phyloP scores from a whole-genome alignment of 64 coral and sea anemone species.

The Acropora tenuis region DNA sequence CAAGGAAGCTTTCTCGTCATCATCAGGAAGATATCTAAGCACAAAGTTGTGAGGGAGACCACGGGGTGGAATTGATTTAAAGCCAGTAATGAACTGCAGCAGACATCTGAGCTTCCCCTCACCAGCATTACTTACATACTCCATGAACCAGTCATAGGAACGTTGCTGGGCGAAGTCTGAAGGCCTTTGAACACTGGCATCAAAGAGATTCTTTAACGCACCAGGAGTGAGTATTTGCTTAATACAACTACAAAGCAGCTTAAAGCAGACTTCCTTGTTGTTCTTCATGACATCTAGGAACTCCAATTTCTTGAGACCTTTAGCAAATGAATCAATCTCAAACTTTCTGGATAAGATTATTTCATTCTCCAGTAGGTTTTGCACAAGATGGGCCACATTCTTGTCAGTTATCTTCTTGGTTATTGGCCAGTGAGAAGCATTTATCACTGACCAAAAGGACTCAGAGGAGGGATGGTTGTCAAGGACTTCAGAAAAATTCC shows the following conservation, averaged over 20 bases:
- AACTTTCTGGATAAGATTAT: constrained; percentile 53
- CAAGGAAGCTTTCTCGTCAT: constrained; percentile 60
- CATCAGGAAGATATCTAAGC: constrained; percentile 12
- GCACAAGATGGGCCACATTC: constrained; percentile 36
- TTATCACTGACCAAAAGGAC: constrained; percentile 41
- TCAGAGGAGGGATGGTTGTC: constrained; percentile 34
- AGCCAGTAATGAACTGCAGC: constrained; percentile 31
- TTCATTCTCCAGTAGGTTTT: constrained; percentile 58
- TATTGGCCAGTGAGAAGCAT: constrained; percentile 53
- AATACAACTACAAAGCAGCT: constrained; percentile 44
- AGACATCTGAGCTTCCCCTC: constrained; percentile 26
- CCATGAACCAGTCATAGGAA: constrained; percentile 36
- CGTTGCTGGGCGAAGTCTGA: constrained; percentile 46
- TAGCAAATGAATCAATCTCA: constrained; percentile 52
- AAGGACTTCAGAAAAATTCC: constrained; percentile 29
- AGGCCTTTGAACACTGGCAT: not conserved
- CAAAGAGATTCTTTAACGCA: constrained; percentile 33
- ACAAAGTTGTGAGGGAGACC: constrained; percentile 33
- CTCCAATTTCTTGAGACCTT: constrained; percentile 33
- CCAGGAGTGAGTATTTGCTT: constrained; percentile 31
- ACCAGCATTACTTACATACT: constrained; percentile 29
- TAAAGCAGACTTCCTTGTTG: constrained; percentile 52
- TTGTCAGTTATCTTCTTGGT: constrained; percentile 41
- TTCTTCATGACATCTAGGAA: constrained; percentile 59
- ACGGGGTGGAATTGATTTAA: constrained; percentile 38